Percentiles rank a stretch among this genome's conserved stretches.
phyloP scores from a whole-genome alignment of 2,888 invertebrate species.

The Nebria salina region DNA sequence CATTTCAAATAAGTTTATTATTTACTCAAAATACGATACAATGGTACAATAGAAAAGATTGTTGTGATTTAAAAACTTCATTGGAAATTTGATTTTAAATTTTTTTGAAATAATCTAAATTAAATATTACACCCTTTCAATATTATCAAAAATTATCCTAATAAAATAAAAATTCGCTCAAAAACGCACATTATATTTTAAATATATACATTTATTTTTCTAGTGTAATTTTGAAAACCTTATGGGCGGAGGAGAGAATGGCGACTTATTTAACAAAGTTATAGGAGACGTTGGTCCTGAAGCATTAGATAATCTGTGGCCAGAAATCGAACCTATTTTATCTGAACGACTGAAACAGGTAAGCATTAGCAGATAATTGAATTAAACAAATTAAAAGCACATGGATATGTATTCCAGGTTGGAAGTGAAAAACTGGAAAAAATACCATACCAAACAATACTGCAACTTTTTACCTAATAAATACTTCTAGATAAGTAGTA shows the following conservation, averaged over 20 bases:
- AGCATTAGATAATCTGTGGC: constrained; percentile 61
- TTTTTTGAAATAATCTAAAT: too few species aligned
- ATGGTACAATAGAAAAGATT: too few species aligned
- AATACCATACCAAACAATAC: not conserved
- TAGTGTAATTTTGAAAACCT: constrained; percentile 61
- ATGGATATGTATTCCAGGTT: constrained; percentile 5
- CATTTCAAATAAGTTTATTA: too few species aligned
- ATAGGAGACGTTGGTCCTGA: constrained; percentile 60
- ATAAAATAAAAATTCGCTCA: not conserved
- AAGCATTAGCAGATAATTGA: constrained; percentile 47
- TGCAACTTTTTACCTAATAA: not conserved
- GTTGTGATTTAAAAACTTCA: too few species aligned
- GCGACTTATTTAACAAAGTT: constrained; percentile 59
- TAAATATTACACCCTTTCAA: not conserved
- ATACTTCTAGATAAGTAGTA: not conserved
- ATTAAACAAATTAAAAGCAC: not conserved
- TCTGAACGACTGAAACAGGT: constrained; percentile 58
- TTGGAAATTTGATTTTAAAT: too few species aligned
- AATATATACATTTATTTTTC: constrained; percentile 48
- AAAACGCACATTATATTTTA: not conserved
- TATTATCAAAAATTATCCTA: not conserved
- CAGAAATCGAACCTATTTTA: constrained; percentile 59
- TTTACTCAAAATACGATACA: too few species aligned
- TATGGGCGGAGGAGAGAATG: constrained; percentile 58
- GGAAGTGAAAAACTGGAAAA: constrained; percentile 12